Evolutionary conservation across 2,888 invertebrate genomes (phyloP).

Genomic region (Lymantria dispar): DNA sequence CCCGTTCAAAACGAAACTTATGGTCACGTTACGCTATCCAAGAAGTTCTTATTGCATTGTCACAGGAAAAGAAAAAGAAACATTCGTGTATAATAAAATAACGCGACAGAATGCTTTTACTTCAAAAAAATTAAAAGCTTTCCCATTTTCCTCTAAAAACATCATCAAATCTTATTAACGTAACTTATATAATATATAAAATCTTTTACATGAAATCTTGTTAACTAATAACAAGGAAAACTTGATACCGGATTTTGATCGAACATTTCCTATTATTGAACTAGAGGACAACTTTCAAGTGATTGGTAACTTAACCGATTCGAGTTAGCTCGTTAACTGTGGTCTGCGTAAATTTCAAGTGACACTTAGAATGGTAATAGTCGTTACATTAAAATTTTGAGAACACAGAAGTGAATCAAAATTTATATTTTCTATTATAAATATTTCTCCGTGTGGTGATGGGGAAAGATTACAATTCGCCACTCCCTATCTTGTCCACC

Average conservation of each 20-base stretch:
- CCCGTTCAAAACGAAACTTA: no score
- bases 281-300: conserved; percentile 41
- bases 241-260: conserved; percentile 26
- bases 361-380: conserved; percentile 10
- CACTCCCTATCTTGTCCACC: no score
- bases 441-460: neutral
- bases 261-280: conserved; percentile 46
- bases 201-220: conserved; percentile 24
- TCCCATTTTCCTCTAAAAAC: no score
- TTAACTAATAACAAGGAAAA: conserved; percentile 32
- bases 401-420: no score
- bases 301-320: conserved; percentile 49
- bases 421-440: no score
- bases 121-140: no score
- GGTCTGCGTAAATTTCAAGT: conserved; percentile 32
- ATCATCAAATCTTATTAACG: neutral
- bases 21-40: no score
- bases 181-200: neutral
- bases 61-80: no score
- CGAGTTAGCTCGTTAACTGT: conserved; percentile 47
- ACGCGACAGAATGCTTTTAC: no score
- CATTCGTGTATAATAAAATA: no score
- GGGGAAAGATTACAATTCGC: neutral
- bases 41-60: no score
- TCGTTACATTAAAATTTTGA: no score